Base-by-base conservation (phyloP, 1,140 invertebrate species). In the Zaprionus nigranus region DNA sequence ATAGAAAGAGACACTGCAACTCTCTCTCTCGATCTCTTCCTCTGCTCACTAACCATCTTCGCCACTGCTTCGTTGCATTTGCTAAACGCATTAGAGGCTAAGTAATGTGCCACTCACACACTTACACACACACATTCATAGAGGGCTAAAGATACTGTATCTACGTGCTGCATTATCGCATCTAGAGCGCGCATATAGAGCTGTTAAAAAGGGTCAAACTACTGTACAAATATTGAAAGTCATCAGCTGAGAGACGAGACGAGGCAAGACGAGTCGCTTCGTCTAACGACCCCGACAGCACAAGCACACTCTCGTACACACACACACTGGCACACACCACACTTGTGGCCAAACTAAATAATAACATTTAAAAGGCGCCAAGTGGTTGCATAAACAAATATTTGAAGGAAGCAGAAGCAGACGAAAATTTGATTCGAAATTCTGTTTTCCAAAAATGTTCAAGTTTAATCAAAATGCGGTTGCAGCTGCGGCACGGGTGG, bases 321-420 rank as follows among this genome's bases (percentile, higher is more conserved):
- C 60, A 67, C 43, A 72, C 9, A 36, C 28, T 5, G 6, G 5
- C 26, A 67, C 13, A 57, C 13, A 34, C 20, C 20, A 57, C 11
- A n/a, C n/a, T n/a, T n/a, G n/a, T 51, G 72, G 82, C 65, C 75
- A 86, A 83, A 81, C 87, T 91, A 90, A 91, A 91, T 91, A 91
- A 91, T 91, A 84, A 91, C 84, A 91, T 91, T 91, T 90, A 90
- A 91, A 88, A 88, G 90, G 90, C 90, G 90, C 90, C 90, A 92
- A 92, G 85, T 92, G 90, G 82, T 85, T 91, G 56, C 59, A 92
- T 92, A 92, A 92, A 92, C 90, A 92, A 92, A 92, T 85, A 92
- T 90, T 90, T 81, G 61, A 83, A 70, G 75, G 36, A 20, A 38
- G 22, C n/a, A 28, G 34, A 24, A 46, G 38, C 61, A 5, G 11